Conservation (phyloP, 2,797 vertebrate genomes). For the Leptodactylus fallax region DNA sequence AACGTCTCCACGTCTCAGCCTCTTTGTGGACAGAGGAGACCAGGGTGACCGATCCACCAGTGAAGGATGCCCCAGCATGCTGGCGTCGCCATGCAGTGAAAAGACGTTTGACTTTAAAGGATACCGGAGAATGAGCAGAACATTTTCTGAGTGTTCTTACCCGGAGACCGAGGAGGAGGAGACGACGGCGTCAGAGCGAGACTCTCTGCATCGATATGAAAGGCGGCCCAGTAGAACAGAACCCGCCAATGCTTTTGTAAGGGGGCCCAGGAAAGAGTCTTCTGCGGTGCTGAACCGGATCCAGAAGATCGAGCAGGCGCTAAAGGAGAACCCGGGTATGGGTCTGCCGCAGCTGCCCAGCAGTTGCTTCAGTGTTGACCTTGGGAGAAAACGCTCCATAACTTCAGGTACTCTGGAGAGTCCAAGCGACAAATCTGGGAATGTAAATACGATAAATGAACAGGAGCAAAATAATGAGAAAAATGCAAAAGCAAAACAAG, state of each 20-base stretch:
- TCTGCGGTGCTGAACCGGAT: constrained; percentile 96
- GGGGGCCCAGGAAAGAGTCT: constrained; percentile 86
- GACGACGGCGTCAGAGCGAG: constrained; percentile 77
- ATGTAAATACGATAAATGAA: constrained; percentile 81
- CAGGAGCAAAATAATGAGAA: constrained; percentile 79
- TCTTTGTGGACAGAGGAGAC: constrained; percentile 85
- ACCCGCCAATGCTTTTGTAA: constrained; percentile 78
- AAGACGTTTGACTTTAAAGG: constrained; percentile 95
- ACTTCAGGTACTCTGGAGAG: constrained; percentile 77
- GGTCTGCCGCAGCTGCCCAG: constrained; percentile 90
- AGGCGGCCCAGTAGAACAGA: constrained; percentile 85
- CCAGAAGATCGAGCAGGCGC: constrained; percentile 95
- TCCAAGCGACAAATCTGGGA: constrained; percentile 82
- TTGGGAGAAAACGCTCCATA: constrained; percentile 84
- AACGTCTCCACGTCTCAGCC: constrained; percentile 84
- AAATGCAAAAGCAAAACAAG: constrained; percentile 73
- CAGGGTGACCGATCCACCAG: constrained; percentile 83
- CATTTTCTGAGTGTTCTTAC: constrained; percentile 96
- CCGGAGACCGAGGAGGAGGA: constrained; percentile 92
- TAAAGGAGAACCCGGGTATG: constrained; percentile 92
- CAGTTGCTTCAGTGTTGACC: constrained; percentile 92
- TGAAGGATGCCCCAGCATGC: constrained; percentile 90
- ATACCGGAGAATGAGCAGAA: constrained; percentile 93
- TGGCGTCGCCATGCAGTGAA: constrained; percentile 92
- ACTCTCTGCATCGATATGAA: constrained; percentile 84